These are phyloP conservation scores for Ochlodes sylvanus DNA, from an alignment of 2,888 invertebrate genomes.

Conservation along the genomic window DNA sequence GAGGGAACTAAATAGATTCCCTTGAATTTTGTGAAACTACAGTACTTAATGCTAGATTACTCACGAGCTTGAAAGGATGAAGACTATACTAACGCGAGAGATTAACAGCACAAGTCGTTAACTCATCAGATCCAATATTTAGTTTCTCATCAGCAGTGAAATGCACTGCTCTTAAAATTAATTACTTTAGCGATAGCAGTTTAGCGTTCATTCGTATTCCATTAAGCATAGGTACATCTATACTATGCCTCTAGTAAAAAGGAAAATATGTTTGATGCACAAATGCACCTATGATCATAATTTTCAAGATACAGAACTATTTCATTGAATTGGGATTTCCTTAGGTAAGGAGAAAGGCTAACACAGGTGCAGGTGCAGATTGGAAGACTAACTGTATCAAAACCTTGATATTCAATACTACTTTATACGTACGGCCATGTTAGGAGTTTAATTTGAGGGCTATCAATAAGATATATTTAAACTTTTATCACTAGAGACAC, in stretches of 20 bases:
- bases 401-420: too few species aligned
- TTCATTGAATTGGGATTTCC: too few species aligned
- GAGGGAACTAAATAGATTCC: not conserved
- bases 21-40: not conserved
- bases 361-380: too few species aligned
- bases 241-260: too few species aligned
- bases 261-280: too few species aligned
- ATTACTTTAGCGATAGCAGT: conserved; percentile 16
- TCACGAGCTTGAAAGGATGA: not conserved
- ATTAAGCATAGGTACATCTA: not conserved
- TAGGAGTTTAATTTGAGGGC: too few species aligned
- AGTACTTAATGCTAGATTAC: not conserved
- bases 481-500: not conserved
- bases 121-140: conserved; percentile 16
- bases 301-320: too few species aligned
- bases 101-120: conserved; percentile 17
- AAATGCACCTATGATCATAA: too few species aligned
- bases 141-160: conserved; percentile 29
- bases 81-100: not conserved
- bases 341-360: too few species aligned
- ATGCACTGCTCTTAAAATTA: conserved; percentile 14
- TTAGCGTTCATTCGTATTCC: conserved; percentile 5
- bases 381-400: too few species aligned
- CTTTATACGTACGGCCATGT: too few species aligned
- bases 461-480: not conserved